Conservation (phyloP, 2,888 invertebrate species). For the Macaria liturata region DNA sequence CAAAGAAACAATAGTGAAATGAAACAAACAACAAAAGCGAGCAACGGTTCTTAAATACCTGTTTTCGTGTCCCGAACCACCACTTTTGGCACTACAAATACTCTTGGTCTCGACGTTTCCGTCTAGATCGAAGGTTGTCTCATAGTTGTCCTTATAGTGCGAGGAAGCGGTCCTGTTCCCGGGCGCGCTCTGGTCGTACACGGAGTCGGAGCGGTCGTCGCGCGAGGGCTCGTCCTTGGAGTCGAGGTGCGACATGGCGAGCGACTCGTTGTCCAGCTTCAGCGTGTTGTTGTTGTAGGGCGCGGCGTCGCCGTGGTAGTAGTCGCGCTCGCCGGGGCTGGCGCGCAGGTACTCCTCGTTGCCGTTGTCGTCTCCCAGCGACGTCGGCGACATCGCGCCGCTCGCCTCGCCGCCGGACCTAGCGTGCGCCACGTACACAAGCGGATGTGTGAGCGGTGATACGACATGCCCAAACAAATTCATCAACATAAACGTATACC, state of each 20-base stretch:
- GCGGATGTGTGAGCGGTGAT: constrained; percentile 80
- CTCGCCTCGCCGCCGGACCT: constrained; percentile 75
- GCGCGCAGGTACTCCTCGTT: constrained; percentile 65
- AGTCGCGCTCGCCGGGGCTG: constrained; percentile 83
- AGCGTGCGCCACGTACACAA: constrained; percentile 72
- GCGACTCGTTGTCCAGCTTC: constrained; percentile 76
- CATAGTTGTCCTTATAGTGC: constrained; percentile 88
- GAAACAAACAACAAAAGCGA: too few species aligned
- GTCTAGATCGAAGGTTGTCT: constrained; percentile 94
- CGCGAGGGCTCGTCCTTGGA: constrained; percentile 68
- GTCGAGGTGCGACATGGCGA: constrained; percentile 71
- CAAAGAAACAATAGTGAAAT: too few species aligned
- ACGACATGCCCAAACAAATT: constrained; percentile 76
- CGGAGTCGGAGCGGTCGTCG: constrained; percentile 65
- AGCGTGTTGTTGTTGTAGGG: constrained; percentile 78
- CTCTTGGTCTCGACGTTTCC: constrained; percentile 96
- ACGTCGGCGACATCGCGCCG: constrained; percentile 75
- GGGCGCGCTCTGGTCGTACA: constrained; percentile 54
- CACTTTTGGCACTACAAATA: constrained; percentile 91
- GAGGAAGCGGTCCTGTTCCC: constrained; percentile 59
- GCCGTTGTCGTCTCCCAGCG: constrained; percentile 64
- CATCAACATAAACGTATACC: constrained; percentile 59
- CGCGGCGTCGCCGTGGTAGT: constrained; percentile 64
- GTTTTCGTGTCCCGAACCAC: constrained; percentile 90
- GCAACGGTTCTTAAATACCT: constrained; percentile 80